Evolutionary conservation across 2,113 vertebrate species (phyloP), one percentile per base, ranked within the genome.

Genomic region (Platycercus adscitus): DNA sequence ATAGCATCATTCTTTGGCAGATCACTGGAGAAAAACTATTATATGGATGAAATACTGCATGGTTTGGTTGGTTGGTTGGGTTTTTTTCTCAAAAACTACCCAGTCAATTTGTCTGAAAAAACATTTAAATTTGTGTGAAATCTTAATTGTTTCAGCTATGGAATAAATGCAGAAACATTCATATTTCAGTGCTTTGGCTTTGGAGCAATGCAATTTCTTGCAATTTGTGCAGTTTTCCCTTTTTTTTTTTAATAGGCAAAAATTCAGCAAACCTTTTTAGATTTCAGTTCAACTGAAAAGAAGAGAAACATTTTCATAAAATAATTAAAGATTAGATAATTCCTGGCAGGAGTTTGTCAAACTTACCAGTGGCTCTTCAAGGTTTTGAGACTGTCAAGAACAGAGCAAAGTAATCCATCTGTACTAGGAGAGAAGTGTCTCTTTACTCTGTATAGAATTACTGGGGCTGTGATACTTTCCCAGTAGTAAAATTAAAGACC

Each of bases 31-130:
- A 80, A 60, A 71, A 90, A 37, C 0, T 0, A 46, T 93, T 78
- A 50, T 18, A 31, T 79, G 60, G 33, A 50, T 86, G 56, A 93
- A 84, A 79, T 71, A 89, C 0, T 80, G 64, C 11, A 2, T 81
- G 20, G 73, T 88, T 86, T 58, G 25, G 5, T 76, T 47, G 33
- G 16, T 82, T 73, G 41, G 26, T 28, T 43, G 14, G 6, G 0
- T 31, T 64, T 81, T 23, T 72, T 64, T 6, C 50, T 49, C 13
- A 72, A 44, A 75, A 81, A 87, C 25, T 31, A 18, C 2, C 14
- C 13, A 3, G 71, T 89, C 64, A 10, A 65, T 85, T 93, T 91
- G 50, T 68, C 35, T 70, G 76, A 95, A 96, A 90, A n/a, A 88
- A 18, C 58, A 39, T 23, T 50, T 88, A 70, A 17, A 83, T 86